These are phyloP conservation scores for Lemur catta DNA, from an alignment of 2,797 vertebrate genomes.

Conservation along the genomic window DNA sequence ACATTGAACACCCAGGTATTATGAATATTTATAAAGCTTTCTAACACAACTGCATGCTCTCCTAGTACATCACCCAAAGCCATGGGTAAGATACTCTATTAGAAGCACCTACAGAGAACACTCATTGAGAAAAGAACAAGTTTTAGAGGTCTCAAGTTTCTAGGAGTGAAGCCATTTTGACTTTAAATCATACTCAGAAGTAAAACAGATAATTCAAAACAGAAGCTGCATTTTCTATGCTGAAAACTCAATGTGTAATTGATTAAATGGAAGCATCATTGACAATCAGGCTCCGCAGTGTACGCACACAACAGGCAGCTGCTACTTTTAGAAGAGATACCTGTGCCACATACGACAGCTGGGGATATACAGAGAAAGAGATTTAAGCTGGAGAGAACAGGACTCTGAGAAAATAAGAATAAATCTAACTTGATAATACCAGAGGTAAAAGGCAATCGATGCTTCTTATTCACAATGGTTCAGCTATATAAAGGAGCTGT, in stretches of 20 bases:
- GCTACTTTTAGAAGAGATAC: background rate
- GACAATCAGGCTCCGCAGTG: background rate
- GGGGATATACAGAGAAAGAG: background rate
- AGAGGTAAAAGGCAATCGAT: background rate
- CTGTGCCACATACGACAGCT: background rate
- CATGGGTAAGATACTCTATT: background rate
- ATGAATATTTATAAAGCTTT: conserved; percentile 14
- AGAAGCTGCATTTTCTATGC: background rate
- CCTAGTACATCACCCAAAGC: background rate
- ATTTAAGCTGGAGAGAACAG: background rate
- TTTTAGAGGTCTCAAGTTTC: background rate
- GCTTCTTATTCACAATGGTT: background rate
- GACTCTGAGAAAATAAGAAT: background rate
- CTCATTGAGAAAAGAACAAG: background rate
- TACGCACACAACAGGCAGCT: background rate
- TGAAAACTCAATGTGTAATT: background rate
- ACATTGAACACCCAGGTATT: background rate
- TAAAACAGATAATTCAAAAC: background rate
- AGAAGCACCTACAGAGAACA: background rate
- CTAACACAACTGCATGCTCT: conserved; percentile 12
- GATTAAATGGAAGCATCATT: background rate
- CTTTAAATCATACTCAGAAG: conserved; percentile 21
- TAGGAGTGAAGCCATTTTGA: background rate
- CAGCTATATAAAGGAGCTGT: background rate
- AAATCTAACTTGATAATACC: background rate